Evolutionary conservation across 2,797 vertebrate species (phyloP).

Genomic region (Emydoidea blandingii): DNA sequence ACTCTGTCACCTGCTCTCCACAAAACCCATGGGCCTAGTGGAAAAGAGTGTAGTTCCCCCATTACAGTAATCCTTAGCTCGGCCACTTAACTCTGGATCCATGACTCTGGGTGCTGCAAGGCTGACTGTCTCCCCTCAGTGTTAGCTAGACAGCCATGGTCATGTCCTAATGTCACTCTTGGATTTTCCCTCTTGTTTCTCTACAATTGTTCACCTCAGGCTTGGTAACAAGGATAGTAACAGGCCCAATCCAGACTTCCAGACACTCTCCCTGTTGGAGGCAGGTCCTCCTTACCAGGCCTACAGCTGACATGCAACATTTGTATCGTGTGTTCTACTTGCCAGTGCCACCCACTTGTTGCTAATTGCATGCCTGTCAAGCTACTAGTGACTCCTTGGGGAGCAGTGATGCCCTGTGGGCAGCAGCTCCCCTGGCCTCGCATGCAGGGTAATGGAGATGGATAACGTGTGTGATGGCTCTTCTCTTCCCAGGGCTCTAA

Average conservation of each 20-base stretch:
- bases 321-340: slow-evolving; percentile 5
- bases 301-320: not conserved
- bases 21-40: slow-evolving; percentile 22
- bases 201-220: not conserved
- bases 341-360: not conserved
- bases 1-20: slow-evolving; percentile 34
- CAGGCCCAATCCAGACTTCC: not conserved
- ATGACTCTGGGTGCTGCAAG: not conserved
- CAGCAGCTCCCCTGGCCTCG: not conserved
- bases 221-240: not conserved
- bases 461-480: not conserved
- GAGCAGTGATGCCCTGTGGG: not conserved
- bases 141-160: not conserved
- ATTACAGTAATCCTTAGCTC: not conserved
- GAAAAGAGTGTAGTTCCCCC: not conserved
- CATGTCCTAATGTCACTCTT: not conserved
- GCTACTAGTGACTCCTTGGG: not conserved
- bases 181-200: not conserved
- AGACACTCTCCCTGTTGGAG: not conserved
- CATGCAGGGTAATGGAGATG: not conserved
- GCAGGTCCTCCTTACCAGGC: not conserved
- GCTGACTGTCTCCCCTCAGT: not conserved
- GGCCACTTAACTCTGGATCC: not conserved
- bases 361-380: not conserved
- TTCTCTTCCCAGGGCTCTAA: slow-evolving; percentile 76